Conservation (phyloP, 2,113 vertebrate genomes). For the Peucedramus taeniatus region DNA sequence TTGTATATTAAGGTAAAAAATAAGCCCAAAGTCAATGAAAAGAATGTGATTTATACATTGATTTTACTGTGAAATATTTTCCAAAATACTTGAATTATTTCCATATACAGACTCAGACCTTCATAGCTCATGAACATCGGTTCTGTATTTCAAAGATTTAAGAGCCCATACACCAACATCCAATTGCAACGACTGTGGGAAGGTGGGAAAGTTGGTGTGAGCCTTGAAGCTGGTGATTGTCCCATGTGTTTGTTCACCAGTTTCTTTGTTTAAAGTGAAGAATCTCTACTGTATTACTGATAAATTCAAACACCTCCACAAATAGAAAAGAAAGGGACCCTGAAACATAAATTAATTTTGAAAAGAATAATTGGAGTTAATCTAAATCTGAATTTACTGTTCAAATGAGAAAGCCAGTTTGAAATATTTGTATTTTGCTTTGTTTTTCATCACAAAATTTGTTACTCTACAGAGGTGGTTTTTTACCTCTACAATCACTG, state of each 20-base stretch:
- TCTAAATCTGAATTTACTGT: neutral
- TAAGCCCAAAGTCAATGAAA: neutral
- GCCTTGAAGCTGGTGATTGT: neutral
- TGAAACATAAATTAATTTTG: neutral
- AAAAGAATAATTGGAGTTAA: neutral
- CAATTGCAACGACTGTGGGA: neutral
- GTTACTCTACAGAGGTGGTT: neutral
- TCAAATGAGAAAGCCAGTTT: neutral
- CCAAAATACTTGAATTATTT: constrained; percentile 15
- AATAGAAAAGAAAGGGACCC: neutral
- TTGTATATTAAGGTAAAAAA: constrained; percentile 23
- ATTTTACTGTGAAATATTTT: constrained; percentile 5
- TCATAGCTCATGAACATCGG: neutral
- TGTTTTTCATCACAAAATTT: neutral
- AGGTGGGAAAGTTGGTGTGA: neutral
- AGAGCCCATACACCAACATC: neutral
- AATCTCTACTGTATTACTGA: neutral
- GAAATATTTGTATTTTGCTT: neutral
- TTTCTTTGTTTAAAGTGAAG: neutral
- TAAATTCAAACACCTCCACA: neutral
- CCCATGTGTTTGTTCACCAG: neutral
- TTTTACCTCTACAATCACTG: neutral
- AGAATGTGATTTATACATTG: neutral
- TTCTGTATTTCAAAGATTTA: neutral
- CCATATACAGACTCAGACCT: neutral